Conservation (phyloP, 1,140 invertebrate genomes). For the Aphaenogaster floridana region DNA sequence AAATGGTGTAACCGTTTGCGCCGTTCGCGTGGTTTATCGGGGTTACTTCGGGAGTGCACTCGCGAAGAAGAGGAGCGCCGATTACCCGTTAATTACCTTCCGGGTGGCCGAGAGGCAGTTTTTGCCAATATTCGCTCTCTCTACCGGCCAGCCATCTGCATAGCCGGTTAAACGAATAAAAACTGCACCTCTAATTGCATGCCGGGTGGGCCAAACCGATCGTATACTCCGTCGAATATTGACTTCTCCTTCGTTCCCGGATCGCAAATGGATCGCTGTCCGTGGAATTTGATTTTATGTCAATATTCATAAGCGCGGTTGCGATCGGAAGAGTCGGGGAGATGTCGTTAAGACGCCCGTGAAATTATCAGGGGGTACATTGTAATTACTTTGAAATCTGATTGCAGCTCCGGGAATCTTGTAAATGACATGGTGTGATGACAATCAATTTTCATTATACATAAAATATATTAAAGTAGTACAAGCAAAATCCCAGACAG, state of each 20-base stretch:
- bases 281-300: conserved; percentile 49
- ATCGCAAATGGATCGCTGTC: neutral
- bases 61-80: neutral
- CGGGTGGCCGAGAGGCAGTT: conserved; percentile 55
- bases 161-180: conserved; percentile 59
- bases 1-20: neutral
- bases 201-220: conserved; percentile 14
- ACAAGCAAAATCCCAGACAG: too few species aligned
- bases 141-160: conserved; percentile 22
- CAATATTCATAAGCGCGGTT: conserved; percentile 58
- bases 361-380: conserved; percentile 41
- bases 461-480: neutral
- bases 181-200: conserved; percentile 63
- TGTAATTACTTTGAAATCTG: conserved; percentile 56
- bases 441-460: conserved; percentile 1
- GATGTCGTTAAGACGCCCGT: conserved; percentile 37
- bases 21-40: conserved; percentile 5
- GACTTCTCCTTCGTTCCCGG: neutral
- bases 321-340: neutral
- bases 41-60: neutral
- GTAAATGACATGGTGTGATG: conserved; percentile 27
- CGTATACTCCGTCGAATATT: conserved; percentile 13
- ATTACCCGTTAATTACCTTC: conserved; percentile 69
- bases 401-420: neutral
- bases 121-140: conserved; percentile 21